A percentile compares a stretch with the other conserved stretches of the same genome.
Evolutionary conservation across 2,113 vertebrate genomes (phyloP).

Genomic region (Gymnorhina tibicen): DNA sequence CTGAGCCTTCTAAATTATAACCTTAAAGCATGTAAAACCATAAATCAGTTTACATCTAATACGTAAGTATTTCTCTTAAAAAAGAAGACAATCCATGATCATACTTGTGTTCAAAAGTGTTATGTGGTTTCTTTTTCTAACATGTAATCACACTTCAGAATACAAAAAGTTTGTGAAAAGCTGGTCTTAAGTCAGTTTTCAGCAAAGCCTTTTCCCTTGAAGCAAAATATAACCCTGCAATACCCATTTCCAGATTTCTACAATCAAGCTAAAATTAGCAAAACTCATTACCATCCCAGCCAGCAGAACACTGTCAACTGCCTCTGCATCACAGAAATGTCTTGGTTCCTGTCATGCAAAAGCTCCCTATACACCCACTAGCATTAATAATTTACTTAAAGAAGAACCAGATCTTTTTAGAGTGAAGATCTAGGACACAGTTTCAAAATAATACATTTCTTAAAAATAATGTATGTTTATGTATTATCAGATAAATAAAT

Average conservation of each 20-base stretch:
- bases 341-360: background rate
- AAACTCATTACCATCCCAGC: slow-evolving; percentile 12
- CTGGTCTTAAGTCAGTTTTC: background rate
- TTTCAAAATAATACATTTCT: background rate
- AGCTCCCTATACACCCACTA: background rate
- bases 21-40: background rate
- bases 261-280: slow-evolving; percentile 17
- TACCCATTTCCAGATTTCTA: background rate
- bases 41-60: background rate
- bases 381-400: slow-evolving; percentile 11
- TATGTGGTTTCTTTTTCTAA: background rate
- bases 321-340: background rate
- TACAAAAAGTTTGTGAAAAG: background rate
- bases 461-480: background rate
- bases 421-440: background rate
- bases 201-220: background rate
- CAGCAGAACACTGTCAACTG: slow-evolving; percentile 18
- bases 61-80: background rate
- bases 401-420: background rate
- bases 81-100: background rate
- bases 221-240: background rate
- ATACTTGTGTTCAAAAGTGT: background rate
- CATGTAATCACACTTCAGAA: background rate
- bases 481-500: background rate
- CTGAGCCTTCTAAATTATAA: background rate